Percentiles rank a stretch among this genome's conserved stretches.
Conservation (phyloP, 2,113 vertebrate genomes). For the Perca flavescens region DNA sequence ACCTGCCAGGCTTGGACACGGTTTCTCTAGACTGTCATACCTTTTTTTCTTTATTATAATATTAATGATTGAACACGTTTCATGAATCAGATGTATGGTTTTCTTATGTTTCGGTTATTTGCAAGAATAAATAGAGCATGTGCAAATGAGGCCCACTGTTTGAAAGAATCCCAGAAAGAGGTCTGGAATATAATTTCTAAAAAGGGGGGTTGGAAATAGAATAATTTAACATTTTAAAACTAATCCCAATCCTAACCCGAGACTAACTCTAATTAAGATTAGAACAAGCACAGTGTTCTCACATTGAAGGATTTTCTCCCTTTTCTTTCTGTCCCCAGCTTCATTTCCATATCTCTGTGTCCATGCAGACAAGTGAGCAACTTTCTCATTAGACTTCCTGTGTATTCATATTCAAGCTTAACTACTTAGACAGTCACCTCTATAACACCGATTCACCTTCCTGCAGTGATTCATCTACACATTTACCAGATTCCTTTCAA, state of each 20-base stretch:
- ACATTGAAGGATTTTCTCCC: conserved; percentile 6
- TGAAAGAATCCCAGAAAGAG: background rate
- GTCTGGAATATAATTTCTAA: background rate
- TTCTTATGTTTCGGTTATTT: background rate
- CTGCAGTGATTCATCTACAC: conserved; percentile 27
- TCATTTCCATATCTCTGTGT: conserved; percentile 21
- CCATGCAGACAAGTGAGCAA: background rate
- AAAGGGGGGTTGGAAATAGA: background rate
- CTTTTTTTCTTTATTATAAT: background rate
- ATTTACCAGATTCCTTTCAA: conserved; percentile 43
- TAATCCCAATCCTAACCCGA: background rate
- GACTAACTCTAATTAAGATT: conserved; percentile 9
- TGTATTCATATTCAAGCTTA: conserved; percentile 38
- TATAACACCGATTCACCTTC: conserved; percentile 6
- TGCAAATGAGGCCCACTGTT: background rate
- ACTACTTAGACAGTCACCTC: conserved; percentile 38
- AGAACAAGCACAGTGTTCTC: conserved; percentile 1
- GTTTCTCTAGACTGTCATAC: background rate
- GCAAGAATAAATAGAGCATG: background rate
- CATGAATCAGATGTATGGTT: background rate
- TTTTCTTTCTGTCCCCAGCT: background rate
- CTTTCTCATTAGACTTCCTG: conserved; percentile 17
- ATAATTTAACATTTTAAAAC: background rate
- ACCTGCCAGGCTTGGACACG: background rate
- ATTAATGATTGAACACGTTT: background rate